These are phyloP conservation scores for Leucophenga maculata DNA, from an alignment of 2,888 invertebrate genomes.

Conservation along the genomic window DNA sequence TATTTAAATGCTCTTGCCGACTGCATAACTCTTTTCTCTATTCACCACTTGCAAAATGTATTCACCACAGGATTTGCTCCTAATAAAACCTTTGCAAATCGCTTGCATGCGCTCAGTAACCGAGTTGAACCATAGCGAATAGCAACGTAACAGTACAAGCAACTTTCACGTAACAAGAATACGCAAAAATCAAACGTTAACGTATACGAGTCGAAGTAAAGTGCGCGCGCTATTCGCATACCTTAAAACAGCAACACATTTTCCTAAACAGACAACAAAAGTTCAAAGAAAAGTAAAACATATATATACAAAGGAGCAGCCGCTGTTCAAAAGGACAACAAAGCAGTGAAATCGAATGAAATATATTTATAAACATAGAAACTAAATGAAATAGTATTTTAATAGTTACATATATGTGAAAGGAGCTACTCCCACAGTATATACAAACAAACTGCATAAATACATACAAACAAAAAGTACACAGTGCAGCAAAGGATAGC, in stretches of 20 bases:
- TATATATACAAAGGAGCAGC: background rate
- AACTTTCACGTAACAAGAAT: no score
- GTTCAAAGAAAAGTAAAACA: conserved; percentile 3
- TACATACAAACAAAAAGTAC: background rate
- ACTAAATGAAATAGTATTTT: no score
- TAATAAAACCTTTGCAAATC: conserved; percentile 3
- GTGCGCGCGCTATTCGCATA: conserved; percentile 2
- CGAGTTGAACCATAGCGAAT: conserved; percentile 44
- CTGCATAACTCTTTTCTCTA: no score
- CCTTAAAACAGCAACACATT: background rate
- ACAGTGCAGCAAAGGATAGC: conserved; percentile 9
- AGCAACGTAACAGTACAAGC: background rate
- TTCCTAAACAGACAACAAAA: conserved; percentile 10
- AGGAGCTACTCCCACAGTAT: background rate
- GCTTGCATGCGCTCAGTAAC: conserved; percentile 46
- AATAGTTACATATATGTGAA: background rate
- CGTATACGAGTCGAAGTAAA: background rate
- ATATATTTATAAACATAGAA: background rate
- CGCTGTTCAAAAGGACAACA: background rate
- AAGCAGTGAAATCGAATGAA: background rate
- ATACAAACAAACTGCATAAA: background rate
- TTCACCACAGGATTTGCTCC: conserved; percentile 15
- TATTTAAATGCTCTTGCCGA: background rate
- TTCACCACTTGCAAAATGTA: conserved; percentile 19
- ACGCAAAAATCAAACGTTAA: no score